Evolutionary conservation across 2,113 vertebrate species (phyloP), one percentile per base, ranked within the genome.

Genomic region (Lepus europaeus): DNA sequence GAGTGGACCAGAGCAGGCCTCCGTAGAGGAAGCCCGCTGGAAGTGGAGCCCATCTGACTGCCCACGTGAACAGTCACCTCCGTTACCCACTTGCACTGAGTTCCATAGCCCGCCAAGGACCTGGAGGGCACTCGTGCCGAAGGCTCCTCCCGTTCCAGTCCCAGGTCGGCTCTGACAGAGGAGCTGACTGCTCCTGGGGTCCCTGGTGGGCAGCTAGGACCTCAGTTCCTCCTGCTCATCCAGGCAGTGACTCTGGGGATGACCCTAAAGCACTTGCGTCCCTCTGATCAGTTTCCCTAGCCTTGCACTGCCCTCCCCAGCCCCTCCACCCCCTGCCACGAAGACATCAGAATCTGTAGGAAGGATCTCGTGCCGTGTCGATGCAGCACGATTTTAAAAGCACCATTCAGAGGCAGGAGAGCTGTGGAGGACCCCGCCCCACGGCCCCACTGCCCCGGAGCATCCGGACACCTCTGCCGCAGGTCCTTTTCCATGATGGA

Each of bases 41-140:
- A 76, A 27, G 12, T 0, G 59, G 36, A 51, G 27, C 36, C 2
- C 27, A 0, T n/a, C 5, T 31, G 1, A 27, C 33, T 9, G 10
- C 14, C 80, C 31, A 0, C 8, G 2, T 1, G 3, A 51, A 0
- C 51, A 1, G 0, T 53, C 49, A 7, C 27, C 27, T 29, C 29
- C 11, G 6, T 36, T 25, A 2, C 53, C 45, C 9, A 1, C n/a
- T 0, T 0, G 0, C 6, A 6, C 8, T 2, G 20, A 3, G 9
- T 3, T 9, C 0, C 0, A 22, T 61, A 9, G 23, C 11, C 49
- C 23, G 25, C 59, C 82, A 16, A 12, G 4, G 20, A 2, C 5
- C 0, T 33, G 39, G 29, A 25, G 56, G 31, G 4, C 6, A 3
- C 0, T 0, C 1, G 0, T 2, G 61, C 80, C 13, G 6, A 11